These are phyloP conservation scores for Mythimna albipuncta DNA, from an alignment of 2,888 invertebrate genomes.

Conservation along the genomic window DNA sequence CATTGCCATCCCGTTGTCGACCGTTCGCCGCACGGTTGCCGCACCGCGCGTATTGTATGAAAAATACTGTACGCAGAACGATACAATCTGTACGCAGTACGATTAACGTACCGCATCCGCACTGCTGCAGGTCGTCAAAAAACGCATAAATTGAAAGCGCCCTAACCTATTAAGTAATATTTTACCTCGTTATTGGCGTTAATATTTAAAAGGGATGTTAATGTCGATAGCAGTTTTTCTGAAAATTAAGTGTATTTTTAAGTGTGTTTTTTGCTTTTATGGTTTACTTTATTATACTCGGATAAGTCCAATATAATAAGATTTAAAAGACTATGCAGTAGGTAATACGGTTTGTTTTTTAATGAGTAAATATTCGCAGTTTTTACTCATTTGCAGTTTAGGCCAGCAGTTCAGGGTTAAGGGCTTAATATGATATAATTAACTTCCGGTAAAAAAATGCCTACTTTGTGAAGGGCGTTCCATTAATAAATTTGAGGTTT, in stretches of 20 bases:
- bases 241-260: too few relatives aligned
- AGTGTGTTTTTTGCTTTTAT: not conserved
- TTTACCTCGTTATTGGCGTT: slow-evolving; percentile 15
- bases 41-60: too few relatives aligned
- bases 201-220: slow-evolving; percentile 10
- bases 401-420: slow-evolving; percentile 10
- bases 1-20: too few relatives aligned
- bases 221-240: not conserved
- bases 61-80: too few relatives aligned
- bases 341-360: not conserved
- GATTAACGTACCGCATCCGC: too few relatives aligned
- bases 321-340: not conserved
- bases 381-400: not conserved
- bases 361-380: not conserved
- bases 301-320: not conserved
- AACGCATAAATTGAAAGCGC: too few relatives aligned
- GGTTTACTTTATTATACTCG: not conserved
- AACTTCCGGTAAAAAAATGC: not conserved
- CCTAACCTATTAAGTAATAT: too few relatives aligned
- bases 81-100: too few relatives aligned
- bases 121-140: too few relatives aligned
- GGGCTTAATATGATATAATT: not conserved
- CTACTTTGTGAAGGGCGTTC: not conserved
- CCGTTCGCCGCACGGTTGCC: too few relatives aligned
- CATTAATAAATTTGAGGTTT: not conserved